These are phyloP conservation scores for Smutsia gigantea DNA, from an alignment of 2,797 vertebrate species.

Conservation along the genomic window DNA sequence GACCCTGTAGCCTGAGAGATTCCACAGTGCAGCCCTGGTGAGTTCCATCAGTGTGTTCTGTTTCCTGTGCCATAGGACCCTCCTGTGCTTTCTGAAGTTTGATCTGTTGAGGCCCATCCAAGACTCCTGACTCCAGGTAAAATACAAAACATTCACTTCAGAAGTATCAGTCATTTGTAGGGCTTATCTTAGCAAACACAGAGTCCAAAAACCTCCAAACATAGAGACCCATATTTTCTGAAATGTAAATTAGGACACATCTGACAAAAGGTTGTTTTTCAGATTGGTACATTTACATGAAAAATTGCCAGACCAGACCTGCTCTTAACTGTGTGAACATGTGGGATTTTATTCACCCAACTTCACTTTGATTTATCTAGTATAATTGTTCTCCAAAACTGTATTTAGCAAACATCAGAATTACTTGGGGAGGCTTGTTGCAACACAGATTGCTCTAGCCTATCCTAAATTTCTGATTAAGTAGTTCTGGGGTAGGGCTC, in stretches of 20 bases:
- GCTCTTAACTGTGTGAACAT: neutral
- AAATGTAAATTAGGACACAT: neutral
- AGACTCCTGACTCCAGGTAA: neutral
- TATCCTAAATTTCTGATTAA: neutral
- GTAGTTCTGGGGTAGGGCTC: neutral
- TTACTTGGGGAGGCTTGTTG: neutral
- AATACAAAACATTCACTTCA: neutral
- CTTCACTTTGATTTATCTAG: neutral
- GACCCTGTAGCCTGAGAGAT: neutral
- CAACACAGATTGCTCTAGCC: neutral
- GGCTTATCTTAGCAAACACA: neutral
- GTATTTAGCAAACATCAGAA: neutral
- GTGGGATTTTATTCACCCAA: neutral
- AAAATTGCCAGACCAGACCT: neutral
- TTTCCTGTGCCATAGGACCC: neutral
- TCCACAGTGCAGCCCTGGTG: neutral
- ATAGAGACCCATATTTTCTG: neutral
- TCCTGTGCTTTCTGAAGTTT: neutral
- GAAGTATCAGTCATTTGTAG: neutral
- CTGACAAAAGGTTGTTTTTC: conserved; percentile 2
- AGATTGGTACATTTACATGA: neutral
- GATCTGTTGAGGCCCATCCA: neutral
- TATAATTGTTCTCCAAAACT: neutral
- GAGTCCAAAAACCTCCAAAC: neutral
- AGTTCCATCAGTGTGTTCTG: neutral